Conservation (phyloP, 2,113 vertebrate genomes). For the Scopus umbretta region DNA sequence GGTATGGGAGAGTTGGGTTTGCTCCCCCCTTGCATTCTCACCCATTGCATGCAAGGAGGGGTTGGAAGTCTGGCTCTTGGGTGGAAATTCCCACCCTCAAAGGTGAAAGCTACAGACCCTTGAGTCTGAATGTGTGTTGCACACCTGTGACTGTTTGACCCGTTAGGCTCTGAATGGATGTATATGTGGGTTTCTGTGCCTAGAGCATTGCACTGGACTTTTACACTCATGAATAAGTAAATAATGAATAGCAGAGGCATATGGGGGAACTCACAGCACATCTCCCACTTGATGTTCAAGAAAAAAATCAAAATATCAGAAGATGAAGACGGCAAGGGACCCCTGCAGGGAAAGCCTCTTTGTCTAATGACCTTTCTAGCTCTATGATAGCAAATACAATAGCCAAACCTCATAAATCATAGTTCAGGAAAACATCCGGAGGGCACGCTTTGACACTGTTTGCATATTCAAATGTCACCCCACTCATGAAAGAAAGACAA, state of each 20-base stretch:
- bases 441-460: slow-evolving; percentile 69
- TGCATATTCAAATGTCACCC: slow-evolving; percentile 84
- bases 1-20: background rate
- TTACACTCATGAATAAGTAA: background rate
- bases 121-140: accelerated
- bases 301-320: slow-evolving; percentile 70
- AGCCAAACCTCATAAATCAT: slow-evolving; percentile 79
- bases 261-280: background rate
- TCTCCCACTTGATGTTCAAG: background rate
- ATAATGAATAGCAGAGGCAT: background rate
- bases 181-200: background rate
- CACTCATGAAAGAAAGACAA: slow-evolving; percentile 71
- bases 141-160: background rate
- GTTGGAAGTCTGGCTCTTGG: background rate
- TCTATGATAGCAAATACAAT: slow-evolving; percentile 73
- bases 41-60: accelerated
- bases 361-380: slow-evolving; percentile 73
- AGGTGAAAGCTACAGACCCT: accelerated
- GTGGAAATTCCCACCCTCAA: background rate
- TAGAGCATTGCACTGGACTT: background rate
- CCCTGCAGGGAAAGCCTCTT: slow-evolving; percentile 65
- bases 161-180: background rate
- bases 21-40: background rate
- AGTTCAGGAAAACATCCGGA: slow-evolving; percentile 63
- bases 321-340: slow-evolving; percentile 51